Percentiles rank a stretch among this genome's conserved stretches.
Conservation (phyloP, 2,113 vertebrate species). For the Colaptes auratus region DNA sequence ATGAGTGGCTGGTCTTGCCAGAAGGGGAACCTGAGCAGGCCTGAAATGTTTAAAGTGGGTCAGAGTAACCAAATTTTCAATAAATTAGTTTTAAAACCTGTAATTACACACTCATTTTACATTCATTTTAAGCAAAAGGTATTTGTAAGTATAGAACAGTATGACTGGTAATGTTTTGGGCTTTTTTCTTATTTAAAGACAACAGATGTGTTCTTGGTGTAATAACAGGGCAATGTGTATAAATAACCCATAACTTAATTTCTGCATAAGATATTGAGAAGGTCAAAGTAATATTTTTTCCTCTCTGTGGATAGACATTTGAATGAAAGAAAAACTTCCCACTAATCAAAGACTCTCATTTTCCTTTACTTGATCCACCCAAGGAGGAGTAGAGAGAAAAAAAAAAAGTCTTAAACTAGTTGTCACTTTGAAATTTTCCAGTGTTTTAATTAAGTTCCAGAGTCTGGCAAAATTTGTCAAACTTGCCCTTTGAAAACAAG, state of each 20-base stretch:
- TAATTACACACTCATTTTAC: not conserved
- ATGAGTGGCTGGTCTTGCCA: not conserved
- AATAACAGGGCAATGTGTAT: not conserved
- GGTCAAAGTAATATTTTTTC: not conserved
- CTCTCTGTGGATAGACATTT: not conserved
- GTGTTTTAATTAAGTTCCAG: slow-evolving; percentile 62
- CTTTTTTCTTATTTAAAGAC: not conserved
- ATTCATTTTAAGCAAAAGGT: not conserved
- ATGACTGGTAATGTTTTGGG: not conserved
- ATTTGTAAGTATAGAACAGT: not conserved
- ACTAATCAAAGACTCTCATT: not conserved
- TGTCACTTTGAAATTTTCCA: slow-evolving; percentile 56
- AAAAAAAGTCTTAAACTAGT: not conserved
- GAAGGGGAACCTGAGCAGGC: not conserved
- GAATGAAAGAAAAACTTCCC: slow-evolving; percentile 8
- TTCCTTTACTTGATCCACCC: slow-evolving; percentile 8
- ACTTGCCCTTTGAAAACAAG: slow-evolving; percentile 17
- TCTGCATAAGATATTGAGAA: not conserved
- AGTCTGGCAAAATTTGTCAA: slow-evolving; percentile 34
- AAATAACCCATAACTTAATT: not conserved
- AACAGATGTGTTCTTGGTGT: accelerated
- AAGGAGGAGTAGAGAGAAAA: not conserved
- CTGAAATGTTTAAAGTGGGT: not conserved
- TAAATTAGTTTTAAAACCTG: not conserved
- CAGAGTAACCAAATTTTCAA: not conserved